Base-by-base conservation (phyloP, 2,888 invertebrate species). In the Arge pagana region DNA sequence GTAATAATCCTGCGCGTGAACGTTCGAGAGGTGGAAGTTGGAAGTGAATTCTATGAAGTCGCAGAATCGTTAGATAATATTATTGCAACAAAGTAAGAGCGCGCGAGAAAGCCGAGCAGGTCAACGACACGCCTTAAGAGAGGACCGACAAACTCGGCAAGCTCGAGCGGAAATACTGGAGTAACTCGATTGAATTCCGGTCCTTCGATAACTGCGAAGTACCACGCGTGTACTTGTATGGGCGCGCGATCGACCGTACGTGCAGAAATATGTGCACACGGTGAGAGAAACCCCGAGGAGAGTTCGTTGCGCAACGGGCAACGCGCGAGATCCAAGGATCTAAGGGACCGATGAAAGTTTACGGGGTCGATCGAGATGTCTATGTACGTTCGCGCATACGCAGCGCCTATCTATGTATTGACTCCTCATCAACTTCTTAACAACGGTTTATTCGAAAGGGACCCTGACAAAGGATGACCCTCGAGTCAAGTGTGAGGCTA, bases 91-190 rank as follows among this genome's bases (percentile, higher is more conserved):
- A 35, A 16, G n/a, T 19, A 15, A 24, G 16, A 33, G n/a, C 35
- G 40, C 42, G 40, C 53, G 33, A 55, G 59, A 62, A 68, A 70
- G 56, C 65, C 45, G 66, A 51, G 35, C 35, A 28, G 72, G 71
- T 72, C 72, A 72, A 72, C 68, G 67, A 72, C 63, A 67, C 67
- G n/a, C n/a, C n/a, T n/a, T n/a, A n/a, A n/a, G n/a, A n/a, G n/a
- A 69, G 67, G 70, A 70, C 70, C 66, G 67, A 60, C 66, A 64
- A 63, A 66, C 62, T 63, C 61, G 65, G 45, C 45, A 33, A 33
- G 45, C 45, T 45, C 45, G 45, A 33, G 35, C 45, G 45, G 35
- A 35, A 45, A 45, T 35, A 45, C 45, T 45, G 35, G 35, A 31
- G 45, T 45, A 31, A 45, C 45, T 45, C 35, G 45, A 24, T 35